phyloP scores from a whole-genome alignment of 2,113 vertebrate genomes.

The Apeltes quadracus region DNA sequence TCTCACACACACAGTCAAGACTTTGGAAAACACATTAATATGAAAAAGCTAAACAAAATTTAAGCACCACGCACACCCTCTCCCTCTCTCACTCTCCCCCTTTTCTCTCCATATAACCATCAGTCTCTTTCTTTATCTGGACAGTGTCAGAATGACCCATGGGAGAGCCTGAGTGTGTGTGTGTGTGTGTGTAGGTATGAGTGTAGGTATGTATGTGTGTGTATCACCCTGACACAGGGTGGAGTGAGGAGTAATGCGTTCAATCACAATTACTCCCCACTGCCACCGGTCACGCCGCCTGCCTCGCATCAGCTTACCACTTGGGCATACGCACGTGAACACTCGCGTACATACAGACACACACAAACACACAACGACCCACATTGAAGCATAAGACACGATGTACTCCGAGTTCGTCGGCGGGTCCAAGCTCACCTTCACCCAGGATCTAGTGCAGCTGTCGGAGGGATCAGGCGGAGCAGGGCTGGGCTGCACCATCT shows the following conservation, averaged over 20 bases:
- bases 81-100: constrained; percentile 40
- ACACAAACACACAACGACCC: constrained; percentile 10
- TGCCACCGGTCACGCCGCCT: constrained; percentile 70
- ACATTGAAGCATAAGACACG: constrained; percentile 56
- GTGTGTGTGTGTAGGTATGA: constrained; percentile 36
- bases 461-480: constrained; percentile 57
- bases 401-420: constrained; percentile 50
- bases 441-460: constrained; percentile 71
- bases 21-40: constrained; percentile 66
- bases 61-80: constrained; percentile 34
- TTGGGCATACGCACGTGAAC: neutral
- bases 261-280: constrained; percentile 79
- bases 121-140: constrained; percentile 77
- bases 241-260: constrained; percentile 74
- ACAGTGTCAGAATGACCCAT: constrained; percentile 81
- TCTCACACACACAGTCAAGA: constrained; percentile 14
- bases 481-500: constrained; percentile 60
- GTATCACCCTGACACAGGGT: constrained; percentile 62
- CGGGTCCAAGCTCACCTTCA: constrained; percentile 61
- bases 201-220: constrained; percentile 13
- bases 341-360: constrained; percentile 26
- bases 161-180: constrained; percentile 59
- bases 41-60: constrained; percentile 61
- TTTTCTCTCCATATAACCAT: constrained; percentile 65
- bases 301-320: constrained; percentile 58